Conservation (phyloP, 1,140 invertebrate genomes). For the Leptinotarsa texana region DNA sequence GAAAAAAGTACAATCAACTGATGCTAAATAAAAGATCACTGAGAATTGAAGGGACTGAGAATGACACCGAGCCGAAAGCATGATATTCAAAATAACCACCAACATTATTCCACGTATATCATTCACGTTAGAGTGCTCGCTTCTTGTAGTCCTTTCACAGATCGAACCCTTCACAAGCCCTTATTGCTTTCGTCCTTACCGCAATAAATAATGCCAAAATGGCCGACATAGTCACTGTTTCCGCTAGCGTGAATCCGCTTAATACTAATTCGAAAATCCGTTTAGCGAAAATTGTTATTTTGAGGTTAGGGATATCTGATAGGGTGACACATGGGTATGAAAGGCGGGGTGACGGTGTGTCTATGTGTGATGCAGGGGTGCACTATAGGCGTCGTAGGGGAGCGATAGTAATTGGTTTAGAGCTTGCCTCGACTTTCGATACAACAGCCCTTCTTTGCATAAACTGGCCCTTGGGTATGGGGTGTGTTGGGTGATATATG, state of each 20-base stretch:
- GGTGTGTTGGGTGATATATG: constrained; percentile 16
- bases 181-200: not conserved
- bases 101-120: too few relatives aligned
- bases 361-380: constrained; percentile 27
- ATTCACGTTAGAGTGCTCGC: not conserved
- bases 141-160: not conserved
- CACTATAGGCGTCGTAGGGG: constrained; percentile 33
- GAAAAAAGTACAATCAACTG: too few relatives aligned
- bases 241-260: constrained; percentile 38
- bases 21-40: not conserved
- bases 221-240: constrained; percentile 22
- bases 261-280: constrained; percentile 42
- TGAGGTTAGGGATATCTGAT: constrained; percentile 28
- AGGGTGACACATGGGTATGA: constrained; percentile 40
- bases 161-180: constrained; percentile 15
- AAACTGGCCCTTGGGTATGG: constrained; percentile 19
- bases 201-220: constrained; percentile 15
- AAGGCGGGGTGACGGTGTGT: constrained; percentile 35
- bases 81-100: too few relatives aligned
- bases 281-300: constrained; percentile 23
- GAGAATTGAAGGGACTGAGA: not conserved
- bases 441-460: constrained; percentile 30
- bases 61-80: too few relatives aligned
- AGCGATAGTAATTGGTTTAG: constrained; percentile 41
- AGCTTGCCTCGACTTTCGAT: constrained; percentile 30